Evolutionary conservation across 2,888 invertebrate species (phyloP).

Genomic region (Portevinia maculata): DNA sequence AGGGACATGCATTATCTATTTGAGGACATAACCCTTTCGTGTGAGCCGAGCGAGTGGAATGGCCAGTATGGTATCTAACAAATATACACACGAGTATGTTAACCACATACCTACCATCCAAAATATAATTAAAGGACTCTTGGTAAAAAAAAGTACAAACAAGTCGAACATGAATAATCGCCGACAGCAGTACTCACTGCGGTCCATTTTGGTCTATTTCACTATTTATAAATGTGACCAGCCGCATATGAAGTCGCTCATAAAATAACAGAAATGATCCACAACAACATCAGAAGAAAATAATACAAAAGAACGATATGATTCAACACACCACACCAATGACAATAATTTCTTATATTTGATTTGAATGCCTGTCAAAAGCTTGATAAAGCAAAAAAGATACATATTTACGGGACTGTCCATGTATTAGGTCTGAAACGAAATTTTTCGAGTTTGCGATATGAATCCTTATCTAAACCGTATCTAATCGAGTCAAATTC

Average conservation of each 20-base stretch:
- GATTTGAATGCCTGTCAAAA: conserved; percentile 9
- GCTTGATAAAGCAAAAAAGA: not conserved
- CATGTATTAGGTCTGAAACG: not conserved
- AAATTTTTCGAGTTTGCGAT: conserved; percentile 5
- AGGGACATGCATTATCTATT: conserved; percentile 64
- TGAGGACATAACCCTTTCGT: conserved; percentile 31
- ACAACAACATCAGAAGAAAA: conserved; percentile 9
- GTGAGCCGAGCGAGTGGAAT: conserved; percentile 3
- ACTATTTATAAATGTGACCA: conserved; percentile 43
- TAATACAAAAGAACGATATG: not conserved
- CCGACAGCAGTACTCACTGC: conserved; percentile 19
- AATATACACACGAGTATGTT: not conserved
- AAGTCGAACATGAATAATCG: conserved; percentile 45
- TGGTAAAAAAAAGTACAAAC: conserved; percentile 32
- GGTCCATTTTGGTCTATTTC: not conserved
- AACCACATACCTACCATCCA: conserved; percentile 11
- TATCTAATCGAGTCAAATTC: conserved; percentile 20
- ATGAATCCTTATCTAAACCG: conserved; percentile 11
- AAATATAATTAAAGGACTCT: conserved; percentile 69
- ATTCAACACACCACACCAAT: not conserved
- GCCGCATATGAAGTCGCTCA: too few species aligned
- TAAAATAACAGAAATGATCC: conserved; percentile 3
- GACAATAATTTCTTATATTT: not conserved
- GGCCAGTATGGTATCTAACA: not conserved
- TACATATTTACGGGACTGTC: conserved; percentile 23